Base-by-base conservation (phyloP, 1,140 invertebrate genomes). In the Cotesia typhae region DNA sequence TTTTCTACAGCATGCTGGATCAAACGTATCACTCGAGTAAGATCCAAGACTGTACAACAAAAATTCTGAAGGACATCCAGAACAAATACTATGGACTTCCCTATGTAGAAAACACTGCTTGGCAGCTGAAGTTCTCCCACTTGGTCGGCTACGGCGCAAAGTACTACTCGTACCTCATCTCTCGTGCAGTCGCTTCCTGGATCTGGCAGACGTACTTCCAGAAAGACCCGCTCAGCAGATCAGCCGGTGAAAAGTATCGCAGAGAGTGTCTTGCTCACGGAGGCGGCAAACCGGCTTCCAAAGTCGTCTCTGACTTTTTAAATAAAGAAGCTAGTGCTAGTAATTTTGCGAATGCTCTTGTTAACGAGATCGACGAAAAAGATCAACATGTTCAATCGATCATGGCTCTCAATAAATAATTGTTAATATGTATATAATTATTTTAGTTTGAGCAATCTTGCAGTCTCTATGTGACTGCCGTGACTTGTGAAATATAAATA, bases 121-220 rank as follows among this genome's bases (percentile, higher is more conserved):
- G 96, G 95, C 97, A 99, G 82, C 89, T 98, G 72, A 89, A 97
- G 63, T 99, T 99, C 88, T 94, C 96, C 70, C 98, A 99, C 87
- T 87, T 99, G 38, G 95, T 99, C 4, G 96, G 97, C 3, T 99
- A 99, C 85, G 98, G 98, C 38, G 97, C 96, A 0, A 98, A 98
- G 86, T 99, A 99, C 87, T 99, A 99, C 85, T 95, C 97, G 0
- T 99, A 99, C 87, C 87, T 99, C 61, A 93, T 99, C 79, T 98
- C 98, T 0, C 90, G 95, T 77, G 95, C 97, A 20, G 91, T 98
- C 52, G 97, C 98, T 0, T 94, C 95, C 36, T 92, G 92, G 88
- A 97, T 98, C 74, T 99, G 98, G 97, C 92, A 96, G 78, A 90
- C 90, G 17, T 93, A 94, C 80, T 99, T 99, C 80, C 89, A 92